Conservation (phyloP, 2,113 vertebrate species). For the Pseudorectes ferrugineus region DNA sequence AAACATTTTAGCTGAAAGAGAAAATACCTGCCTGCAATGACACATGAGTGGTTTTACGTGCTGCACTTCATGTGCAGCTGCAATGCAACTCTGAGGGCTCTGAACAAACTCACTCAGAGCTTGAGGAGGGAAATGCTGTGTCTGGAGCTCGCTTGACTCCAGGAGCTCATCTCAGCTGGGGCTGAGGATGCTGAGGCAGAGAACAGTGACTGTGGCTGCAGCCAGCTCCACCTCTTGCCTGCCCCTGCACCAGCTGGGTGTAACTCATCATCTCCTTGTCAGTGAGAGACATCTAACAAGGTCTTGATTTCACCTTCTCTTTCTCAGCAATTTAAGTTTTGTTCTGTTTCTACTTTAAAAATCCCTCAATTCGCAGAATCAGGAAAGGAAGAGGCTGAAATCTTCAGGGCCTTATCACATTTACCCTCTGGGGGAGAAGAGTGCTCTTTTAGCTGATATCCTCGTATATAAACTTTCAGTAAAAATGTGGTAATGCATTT, state of each 20-base stretch:
- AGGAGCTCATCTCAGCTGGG: neutral
- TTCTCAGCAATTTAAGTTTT: neutral
- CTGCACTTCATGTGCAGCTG: neutral
- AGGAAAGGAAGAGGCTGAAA: neutral
- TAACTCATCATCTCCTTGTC: neutral
- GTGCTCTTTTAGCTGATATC: neutral
- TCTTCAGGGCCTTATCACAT: neutral
- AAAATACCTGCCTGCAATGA: neutral
- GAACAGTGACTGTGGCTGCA: neutral
- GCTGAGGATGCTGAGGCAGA: neutral
- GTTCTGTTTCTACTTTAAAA: neutral
- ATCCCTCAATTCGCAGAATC: neutral
- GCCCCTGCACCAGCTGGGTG: neutral
- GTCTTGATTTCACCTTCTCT: neutral
- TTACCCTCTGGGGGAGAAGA: neutral
- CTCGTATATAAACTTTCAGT: neutral
- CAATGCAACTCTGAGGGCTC: neutral
- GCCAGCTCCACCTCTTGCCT: neutral
- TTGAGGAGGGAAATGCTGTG: neutral
- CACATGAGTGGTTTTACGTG: neutral
- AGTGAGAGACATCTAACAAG: neutral
- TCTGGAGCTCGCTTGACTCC: neutral
- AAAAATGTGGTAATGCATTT: neutral
- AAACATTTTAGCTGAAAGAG: neutral
- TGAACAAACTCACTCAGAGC: neutral